Conservation (phyloP, 2,888 invertebrate genomes). For the Drosophila pseudotalamancana region DNA sequence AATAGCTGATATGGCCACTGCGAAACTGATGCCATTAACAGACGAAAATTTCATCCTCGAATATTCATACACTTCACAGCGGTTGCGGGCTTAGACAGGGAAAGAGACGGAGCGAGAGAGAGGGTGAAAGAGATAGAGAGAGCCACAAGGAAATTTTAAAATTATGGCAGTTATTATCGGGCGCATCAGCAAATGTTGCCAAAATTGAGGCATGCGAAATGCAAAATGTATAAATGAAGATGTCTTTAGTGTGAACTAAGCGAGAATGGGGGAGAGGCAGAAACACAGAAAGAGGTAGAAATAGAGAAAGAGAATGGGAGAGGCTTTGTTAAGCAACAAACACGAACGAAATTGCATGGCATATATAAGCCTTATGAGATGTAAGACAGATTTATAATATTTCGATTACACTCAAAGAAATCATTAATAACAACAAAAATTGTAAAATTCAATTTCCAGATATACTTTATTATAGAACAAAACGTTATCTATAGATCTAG, state of each 20-base stretch:
- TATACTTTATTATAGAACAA: too few species aligned
- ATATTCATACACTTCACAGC: conserved; percentile 68
- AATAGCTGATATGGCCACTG: conserved; percentile 61
- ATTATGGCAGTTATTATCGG: conserved; percentile 58
- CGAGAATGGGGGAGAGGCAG: not conserved
- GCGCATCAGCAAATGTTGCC: conserved; percentile 42
- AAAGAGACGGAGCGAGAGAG: not conserved
- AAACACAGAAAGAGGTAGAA: not conserved
- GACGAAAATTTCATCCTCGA: conserved; percentile 69
- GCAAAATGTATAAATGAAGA: conserved; percentile 20
- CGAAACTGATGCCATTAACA: conserved; percentile 60
- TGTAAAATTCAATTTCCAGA: too few species aligned
- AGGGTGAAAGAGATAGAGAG: not conserved
- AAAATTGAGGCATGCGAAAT: conserved; percentile 46
- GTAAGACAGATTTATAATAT: too few species aligned
- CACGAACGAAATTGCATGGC: too few species aligned
- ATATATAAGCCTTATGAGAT: too few species aligned
- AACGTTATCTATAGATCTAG: too few species aligned
- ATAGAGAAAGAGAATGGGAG: too few species aligned
- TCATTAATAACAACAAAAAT: too few species aligned
- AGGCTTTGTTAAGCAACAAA: too few species aligned
- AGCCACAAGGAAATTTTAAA: conserved; percentile 36
- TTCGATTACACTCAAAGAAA: too few species aligned
- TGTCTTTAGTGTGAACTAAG: not conserved
- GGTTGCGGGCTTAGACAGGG: conserved; percentile 13